Evolutionary conservation across 2,797 vertebrate genomes (phyloP).

Genomic region (Enteromius thamalakanensis): DNA sequence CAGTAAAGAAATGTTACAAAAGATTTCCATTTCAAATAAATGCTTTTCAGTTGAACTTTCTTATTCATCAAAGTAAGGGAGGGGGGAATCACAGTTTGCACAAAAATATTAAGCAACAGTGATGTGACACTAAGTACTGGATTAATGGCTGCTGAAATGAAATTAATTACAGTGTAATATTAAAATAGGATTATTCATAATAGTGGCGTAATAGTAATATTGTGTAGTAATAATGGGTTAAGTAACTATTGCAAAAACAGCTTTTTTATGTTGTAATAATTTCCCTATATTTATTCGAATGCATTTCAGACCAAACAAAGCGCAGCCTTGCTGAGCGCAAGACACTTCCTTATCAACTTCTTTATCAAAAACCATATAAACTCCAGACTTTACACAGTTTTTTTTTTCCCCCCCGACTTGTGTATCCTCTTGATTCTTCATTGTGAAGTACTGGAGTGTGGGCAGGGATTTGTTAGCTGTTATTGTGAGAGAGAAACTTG

Average conservation of each 20-base stretch:
- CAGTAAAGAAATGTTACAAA: too few species aligned
- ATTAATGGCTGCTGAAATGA: neutral
- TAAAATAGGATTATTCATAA: neutral
- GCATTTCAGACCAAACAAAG: neutral
- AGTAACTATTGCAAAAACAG: neutral
- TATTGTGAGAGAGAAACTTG: conserved; percentile 48
- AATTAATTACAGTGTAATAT: neutral
- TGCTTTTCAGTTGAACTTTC: too few species aligned
- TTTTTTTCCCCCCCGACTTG: too few species aligned
- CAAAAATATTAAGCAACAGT: neutral
- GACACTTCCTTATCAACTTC: neutral
- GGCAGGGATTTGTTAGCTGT: conserved; percentile 16
- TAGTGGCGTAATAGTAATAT: neutral
- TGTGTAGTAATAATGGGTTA: neutral
- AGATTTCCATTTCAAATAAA: too few species aligned
- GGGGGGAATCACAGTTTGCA: too few species aligned
- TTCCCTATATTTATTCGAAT: neutral
- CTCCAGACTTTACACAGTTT: neutral
- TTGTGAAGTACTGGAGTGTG: neutral
- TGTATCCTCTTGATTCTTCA: conserved; percentile 13
- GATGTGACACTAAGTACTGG: neutral
- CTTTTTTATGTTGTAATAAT: neutral
- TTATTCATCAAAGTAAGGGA: too few species aligned
- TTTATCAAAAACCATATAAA: neutral
- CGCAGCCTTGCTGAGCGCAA: neutral